A percentile compares a stretch with the other conserved stretches of the same genome.
These are phyloP conservation scores for Bufo gargarizans DNA, from an alignment of 2,113 vertebrate genomes.

Conservation along the genomic window DNA sequence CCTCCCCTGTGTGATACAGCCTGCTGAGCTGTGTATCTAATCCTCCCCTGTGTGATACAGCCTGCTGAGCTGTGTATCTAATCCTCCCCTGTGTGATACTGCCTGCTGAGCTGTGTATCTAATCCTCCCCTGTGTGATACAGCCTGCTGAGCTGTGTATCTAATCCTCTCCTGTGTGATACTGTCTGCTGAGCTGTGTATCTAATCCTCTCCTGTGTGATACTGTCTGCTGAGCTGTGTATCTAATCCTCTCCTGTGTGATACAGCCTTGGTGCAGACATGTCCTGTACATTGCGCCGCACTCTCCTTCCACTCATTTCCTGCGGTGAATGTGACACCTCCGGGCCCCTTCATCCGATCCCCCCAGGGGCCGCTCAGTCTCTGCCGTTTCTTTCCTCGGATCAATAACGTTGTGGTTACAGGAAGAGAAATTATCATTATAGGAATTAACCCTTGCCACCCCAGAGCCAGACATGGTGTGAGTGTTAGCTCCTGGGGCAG, in stretches of 20 bases:
- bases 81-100: background rate
- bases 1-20: too few species aligned
- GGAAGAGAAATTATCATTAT: background rate
- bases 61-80: too few species aligned
- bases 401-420: background rate
- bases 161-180: too few species aligned
- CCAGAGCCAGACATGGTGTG: background rate
- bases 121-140: too few species aligned
- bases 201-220: too few species aligned
- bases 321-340: conserved; percentile 15
- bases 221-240: background rate
- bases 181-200: too few species aligned
- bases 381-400: background rate
- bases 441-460: background rate
- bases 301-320: background rate
- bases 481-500: too few species aligned
- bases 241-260: background rate
- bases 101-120: too few species aligned
- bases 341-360: background rate
- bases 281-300: too few species aligned
- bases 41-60: too few species aligned
- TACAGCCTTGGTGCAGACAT: background rate
- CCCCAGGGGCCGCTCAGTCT: background rate
- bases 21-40: too few species aligned
- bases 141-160: too few species aligned